Conservation (phyloP, 37 sponge, comb jelly and placozoan species). For the Ephydatia muelleri region DNA sequence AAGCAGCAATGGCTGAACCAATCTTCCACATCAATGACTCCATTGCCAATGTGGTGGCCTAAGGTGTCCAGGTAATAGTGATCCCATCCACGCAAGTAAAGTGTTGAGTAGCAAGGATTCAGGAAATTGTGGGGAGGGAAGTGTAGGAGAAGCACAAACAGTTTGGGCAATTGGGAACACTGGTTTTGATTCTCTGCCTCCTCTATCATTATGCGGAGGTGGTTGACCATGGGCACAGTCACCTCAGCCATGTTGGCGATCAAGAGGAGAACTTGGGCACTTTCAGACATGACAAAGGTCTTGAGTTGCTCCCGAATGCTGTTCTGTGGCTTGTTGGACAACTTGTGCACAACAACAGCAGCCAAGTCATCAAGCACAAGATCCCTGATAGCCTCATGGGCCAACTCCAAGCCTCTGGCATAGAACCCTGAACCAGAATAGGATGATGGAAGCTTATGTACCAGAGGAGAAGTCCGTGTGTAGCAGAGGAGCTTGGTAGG, state of each 20-base stretch:
- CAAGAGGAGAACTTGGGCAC: constrained; percentile 11
- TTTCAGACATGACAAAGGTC: constrained; percentile 45
- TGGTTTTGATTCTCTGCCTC: constrained; percentile 28
- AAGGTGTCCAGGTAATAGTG: constrained; percentile 69
- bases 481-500: constrained; percentile 81
- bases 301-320: constrained; percentile 37
- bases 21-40: background rate
- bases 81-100: constrained; percentile 75
- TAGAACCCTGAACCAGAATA: constrained; percentile 24
- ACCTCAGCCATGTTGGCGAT: constrained; percentile 25
- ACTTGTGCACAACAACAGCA: constrained; percentile 45
- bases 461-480: constrained; percentile 80
- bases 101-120: constrained; percentile 58
- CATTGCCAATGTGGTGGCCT: background rate
- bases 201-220: constrained; percentile 70
- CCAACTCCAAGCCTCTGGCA: background rate
- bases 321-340: constrained; percentile 54
- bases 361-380: constrained; percentile 22
- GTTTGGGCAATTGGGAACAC: constrained; percentile 13
- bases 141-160: constrained; percentile 72
- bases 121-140: constrained; percentile 57
- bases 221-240: constrained; percentile 57
- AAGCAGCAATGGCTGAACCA: constrained; percentile 17
- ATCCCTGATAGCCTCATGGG: background rate
- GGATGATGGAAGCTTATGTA: constrained; percentile 71